These are phyloP conservation scores for Cerceris rybyensis DNA, from an alignment of 2,888 invertebrate species.

Conservation along the genomic window DNA sequence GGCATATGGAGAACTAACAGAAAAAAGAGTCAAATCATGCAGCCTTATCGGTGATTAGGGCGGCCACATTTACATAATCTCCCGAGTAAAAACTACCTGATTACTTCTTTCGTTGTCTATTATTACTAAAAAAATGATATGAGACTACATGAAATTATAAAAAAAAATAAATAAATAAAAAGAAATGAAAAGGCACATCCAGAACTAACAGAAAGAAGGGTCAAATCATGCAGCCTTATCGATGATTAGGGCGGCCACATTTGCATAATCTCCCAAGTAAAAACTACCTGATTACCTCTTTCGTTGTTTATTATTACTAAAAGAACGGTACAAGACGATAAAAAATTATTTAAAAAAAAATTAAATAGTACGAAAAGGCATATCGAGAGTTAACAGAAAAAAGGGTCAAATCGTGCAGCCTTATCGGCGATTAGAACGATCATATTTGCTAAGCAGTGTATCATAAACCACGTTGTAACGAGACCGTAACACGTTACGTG, in stretches of 20 bases:
- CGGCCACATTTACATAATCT: slow-evolving; percentile 22
- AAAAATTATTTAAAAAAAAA: neutral
- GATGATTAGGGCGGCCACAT: slow-evolving; percentile 41
- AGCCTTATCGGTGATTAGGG: slow-evolving; percentile 49
- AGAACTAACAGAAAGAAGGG: no score
- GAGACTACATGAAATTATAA: neutral
- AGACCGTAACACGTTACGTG: slow-evolving; percentile 45
- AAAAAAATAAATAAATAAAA: neutral
- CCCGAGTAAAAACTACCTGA: no score
- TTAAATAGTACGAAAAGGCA: slow-evolving; percentile 15
- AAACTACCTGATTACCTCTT: no score
- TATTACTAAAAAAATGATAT: no score
- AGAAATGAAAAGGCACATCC: slow-evolving; percentile 13
- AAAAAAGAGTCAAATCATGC: neutral
- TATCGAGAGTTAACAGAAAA: no score
- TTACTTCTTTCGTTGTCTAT: no score
- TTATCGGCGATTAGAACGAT: slow-evolving; percentile 48
- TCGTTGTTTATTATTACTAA: no score
- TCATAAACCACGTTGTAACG: slow-evolving; percentile 47
- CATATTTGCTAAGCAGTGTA: slow-evolving; percentile 37
- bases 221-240: slow-evolving; percentile 26
- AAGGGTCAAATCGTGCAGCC: neutral
- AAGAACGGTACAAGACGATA: neutral
- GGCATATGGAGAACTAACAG: neutral
- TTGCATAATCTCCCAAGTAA: slow-evolving; percentile 8